Evolutionary conservation across 2,797 vertebrate genomes (phyloP).

Genomic region (Micrastur ruficollis): DNA sequence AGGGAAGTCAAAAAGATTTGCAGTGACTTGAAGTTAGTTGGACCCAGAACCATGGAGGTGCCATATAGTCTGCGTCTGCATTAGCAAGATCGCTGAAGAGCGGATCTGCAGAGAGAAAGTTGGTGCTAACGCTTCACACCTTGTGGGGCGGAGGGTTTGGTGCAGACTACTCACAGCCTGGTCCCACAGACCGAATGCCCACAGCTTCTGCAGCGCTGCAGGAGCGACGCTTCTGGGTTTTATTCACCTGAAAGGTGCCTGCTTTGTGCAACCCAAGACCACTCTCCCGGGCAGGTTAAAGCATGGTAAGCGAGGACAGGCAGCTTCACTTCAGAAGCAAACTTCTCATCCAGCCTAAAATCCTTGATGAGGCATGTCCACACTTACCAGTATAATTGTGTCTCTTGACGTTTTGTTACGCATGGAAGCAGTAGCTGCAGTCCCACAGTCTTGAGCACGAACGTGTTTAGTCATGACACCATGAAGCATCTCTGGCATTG

Average conservation of each 20-base stretch:
- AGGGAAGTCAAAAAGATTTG: neutral
- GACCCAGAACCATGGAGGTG: neutral
- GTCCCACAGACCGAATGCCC: neutral
- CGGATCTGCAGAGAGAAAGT: neutral
- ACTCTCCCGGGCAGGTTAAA: neutral
- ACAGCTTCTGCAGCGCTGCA: neutral
- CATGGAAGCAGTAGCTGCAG: neutral
- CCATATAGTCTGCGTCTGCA: rapidly evolving
- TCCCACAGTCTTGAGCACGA: neutral
- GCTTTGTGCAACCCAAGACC: neutral
- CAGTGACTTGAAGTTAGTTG: neutral
- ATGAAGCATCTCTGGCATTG: neutral
- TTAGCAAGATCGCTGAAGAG: neutral
- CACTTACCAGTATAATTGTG: neutral
- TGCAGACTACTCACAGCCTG: neutral
- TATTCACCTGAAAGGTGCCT: neutral
- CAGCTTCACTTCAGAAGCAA: neutral
- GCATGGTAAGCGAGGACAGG: neutral
- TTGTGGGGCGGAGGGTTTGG: neutral
- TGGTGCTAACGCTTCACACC: neutral
- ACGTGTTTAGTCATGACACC: neutral
- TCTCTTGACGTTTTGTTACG: neutral
- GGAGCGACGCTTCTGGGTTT: neutral
- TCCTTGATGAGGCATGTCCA: neutral
- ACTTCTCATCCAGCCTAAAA: neutral